Conservation (phyloP, 2,888 invertebrate species). For the Polylopha cassiicola region DNA sequence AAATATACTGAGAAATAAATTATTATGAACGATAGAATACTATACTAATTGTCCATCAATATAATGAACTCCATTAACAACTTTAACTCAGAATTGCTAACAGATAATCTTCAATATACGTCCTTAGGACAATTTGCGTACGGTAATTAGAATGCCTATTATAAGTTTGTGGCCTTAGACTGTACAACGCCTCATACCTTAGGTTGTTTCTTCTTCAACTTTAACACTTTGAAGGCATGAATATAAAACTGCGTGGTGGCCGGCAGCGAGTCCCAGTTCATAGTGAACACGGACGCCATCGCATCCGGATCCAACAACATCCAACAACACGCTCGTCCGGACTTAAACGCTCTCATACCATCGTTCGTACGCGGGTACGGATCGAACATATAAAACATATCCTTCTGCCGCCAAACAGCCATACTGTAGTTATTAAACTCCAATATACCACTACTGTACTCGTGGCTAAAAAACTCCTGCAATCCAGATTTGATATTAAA, state of each 20-base stretch:
- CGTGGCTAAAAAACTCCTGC: constrained; percentile 72
- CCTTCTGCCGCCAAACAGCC: constrained; percentile 80
- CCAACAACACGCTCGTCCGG: constrained; percentile 79
- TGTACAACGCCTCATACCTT: constrained; percentile 53
- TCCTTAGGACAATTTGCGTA: too few relatives aligned
- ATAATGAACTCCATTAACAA: too few relatives aligned
- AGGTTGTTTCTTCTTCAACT: constrained; percentile 61
- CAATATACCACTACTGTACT: constrained; percentile 69
- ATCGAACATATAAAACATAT: constrained; percentile 81
- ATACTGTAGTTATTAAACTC: constrained; percentile 79
- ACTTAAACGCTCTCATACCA: constrained; percentile 70
- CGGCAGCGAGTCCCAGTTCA: constrained; percentile 72
- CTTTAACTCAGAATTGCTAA: too few relatives aligned
- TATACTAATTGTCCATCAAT: too few relatives aligned
- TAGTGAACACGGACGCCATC: constrained; percentile 69
- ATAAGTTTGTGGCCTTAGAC: too few relatives aligned
- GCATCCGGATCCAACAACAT: constrained; percentile 79
- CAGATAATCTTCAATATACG: too few relatives aligned
- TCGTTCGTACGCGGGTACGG: constrained; percentile 79
- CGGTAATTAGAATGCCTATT: too few relatives aligned
- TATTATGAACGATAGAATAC: too few relatives aligned
- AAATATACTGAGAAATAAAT: too few relatives aligned
- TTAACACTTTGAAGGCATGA: constrained; percentile 79
- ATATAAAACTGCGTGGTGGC: constrained; percentile 70
- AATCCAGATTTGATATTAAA: constrained; percentile 68